Evolutionary conservation across 2,797 vertebrate species (phyloP), one percentile per base, ranked within the genome.

Genomic region (Menidia menidia): DNA sequence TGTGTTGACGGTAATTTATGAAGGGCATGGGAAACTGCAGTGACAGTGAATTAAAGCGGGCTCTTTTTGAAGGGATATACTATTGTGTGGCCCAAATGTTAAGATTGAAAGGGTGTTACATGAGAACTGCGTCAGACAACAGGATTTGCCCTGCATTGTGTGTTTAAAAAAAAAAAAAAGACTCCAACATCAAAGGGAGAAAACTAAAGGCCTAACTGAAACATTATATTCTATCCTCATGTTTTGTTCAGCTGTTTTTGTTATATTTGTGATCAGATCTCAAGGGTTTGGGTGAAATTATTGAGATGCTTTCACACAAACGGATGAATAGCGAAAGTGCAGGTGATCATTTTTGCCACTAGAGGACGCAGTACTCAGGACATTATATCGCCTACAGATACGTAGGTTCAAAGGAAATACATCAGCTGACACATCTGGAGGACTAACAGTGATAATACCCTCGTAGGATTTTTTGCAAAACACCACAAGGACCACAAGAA

Each of bases 31-130:
- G 85, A 92, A 91, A 89, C 68, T 76, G 79, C 30, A 48, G 47
- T 25, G 18, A 44, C 57, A 69, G 39, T 9, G 42, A 81, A 86
- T 86, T 88, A 92, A 91, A 87, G 47, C 92, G 86, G 78, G 92
- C 92, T 93, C 93, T 93, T 94, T 51, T 94, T 96, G 88, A 95
- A 91, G 92, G 92, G 64, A 86, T 93, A 88, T 88, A 88, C 80
- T 92, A 90, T 85, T 84, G 82, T 90, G 93, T 95, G 89, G 87
- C 86, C 93, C 89, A 88, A 95, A 78, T 93, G 94, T 92, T 83
- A 93, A 52, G 18, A 60, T 44, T 71, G 68, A 65, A 75, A 62
- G 68, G 50, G 55, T 69, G 57, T 56, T 31, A 84, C 52, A 48
- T 68, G 75, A 88, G 71, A 73, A 54, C 53, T 39, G 70, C 47